These are phyloP conservation scores for Melieria omissa DNA, from an alignment of 2,888 invertebrate species.

Conservation along the genomic window DNA sequence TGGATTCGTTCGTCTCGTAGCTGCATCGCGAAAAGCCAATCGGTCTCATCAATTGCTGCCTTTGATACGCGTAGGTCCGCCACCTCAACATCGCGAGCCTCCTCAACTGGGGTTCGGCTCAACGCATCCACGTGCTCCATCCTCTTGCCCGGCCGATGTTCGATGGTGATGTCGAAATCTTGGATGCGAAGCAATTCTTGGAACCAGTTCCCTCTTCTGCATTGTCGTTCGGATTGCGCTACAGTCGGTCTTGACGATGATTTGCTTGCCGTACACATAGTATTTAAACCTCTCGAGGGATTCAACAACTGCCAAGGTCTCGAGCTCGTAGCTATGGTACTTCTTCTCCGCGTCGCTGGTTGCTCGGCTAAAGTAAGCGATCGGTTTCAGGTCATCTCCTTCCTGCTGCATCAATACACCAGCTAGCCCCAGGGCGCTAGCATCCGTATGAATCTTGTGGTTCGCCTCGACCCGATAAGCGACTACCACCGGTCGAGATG, in stretches of 20 bases:
- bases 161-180: not conserved
- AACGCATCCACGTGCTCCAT: slow-evolving; percentile 4
- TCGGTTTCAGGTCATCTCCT: slow-evolving; percentile 11
- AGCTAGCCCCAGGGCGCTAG: slow-evolving; percentile 7
- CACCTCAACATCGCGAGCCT: not conserved
- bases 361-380: slow-evolving; percentile 11
- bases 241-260: slow-evolving; percentile 34
- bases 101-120: not conserved
- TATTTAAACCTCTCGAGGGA: slow-evolving; percentile 11
- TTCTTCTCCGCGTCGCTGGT: slow-evolving; percentile 34
- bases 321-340: not conserved
- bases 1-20: not conserved
- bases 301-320: slow-evolving; percentile 12
- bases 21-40: slow-evolving; percentile 14
- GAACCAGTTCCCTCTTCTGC: slow-evolving; percentile 51
- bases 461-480: no score
- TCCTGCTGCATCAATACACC: slow-evolving; percentile 10
- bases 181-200: slow-evolving; percentile 8
- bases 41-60: not conserved
- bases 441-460: no score
- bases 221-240: slow-evolving; percentile 31
- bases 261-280: slow-evolving; percentile 8
- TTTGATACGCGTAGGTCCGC: not conserved
- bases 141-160: slow-evolving; percentile 1
- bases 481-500: slow-evolving; percentile 11